Conservation (phyloP, 1,140 invertebrate species). For the Diabrotica virgifera region DNA sequence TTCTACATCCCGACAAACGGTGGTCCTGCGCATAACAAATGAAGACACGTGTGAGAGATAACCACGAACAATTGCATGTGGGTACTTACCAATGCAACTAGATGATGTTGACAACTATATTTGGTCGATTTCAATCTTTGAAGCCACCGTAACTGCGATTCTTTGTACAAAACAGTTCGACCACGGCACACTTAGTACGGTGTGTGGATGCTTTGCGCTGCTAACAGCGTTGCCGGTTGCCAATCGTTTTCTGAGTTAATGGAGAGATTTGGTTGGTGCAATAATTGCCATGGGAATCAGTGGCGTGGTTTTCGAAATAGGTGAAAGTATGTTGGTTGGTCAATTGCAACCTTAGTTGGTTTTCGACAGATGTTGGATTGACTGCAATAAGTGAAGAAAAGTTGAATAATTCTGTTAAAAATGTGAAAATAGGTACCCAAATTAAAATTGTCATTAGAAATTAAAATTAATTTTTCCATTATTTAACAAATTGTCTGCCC, state of each 20-base stretch:
- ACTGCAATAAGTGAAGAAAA: too few species aligned
- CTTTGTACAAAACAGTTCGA: slow-evolving; percentile 7
- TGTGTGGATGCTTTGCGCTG: slow-evolving; percentile 6
- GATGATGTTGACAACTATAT: slow-evolving; percentile 35
- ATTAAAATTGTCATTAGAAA: too few species aligned
- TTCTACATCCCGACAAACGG: slow-evolving; percentile 8
- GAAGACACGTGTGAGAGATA: slow-evolving; percentile 33
- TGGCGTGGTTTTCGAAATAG: background rate
- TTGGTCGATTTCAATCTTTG: slow-evolving; percentile 35
- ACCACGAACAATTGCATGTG: slow-evolving; percentile 33
- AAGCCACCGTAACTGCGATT: slow-evolving; percentile 13
- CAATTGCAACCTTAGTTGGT: background rate
- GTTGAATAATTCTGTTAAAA: too few species aligned
- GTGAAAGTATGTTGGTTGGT: background rate
- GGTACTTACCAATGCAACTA: slow-evolving; percentile 35
- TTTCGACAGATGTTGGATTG: too few species aligned
- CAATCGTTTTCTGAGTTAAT: slow-evolving; percentile 22
- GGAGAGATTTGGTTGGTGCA: background rate
- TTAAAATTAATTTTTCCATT: too few species aligned
- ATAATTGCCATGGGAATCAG: background rate
- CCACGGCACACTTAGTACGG: background rate
- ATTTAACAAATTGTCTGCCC: too few species aligned
- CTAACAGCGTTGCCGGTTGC: slow-evolving; percentile 23
- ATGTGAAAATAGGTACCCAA: too few species aligned
- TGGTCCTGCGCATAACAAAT: slow-evolving; percentile 32